Evolutionary conservation across 2,797 vertebrate species (phyloP), one percentile per base, ranked within the genome.

Genomic region (Esox lucius): DNA sequence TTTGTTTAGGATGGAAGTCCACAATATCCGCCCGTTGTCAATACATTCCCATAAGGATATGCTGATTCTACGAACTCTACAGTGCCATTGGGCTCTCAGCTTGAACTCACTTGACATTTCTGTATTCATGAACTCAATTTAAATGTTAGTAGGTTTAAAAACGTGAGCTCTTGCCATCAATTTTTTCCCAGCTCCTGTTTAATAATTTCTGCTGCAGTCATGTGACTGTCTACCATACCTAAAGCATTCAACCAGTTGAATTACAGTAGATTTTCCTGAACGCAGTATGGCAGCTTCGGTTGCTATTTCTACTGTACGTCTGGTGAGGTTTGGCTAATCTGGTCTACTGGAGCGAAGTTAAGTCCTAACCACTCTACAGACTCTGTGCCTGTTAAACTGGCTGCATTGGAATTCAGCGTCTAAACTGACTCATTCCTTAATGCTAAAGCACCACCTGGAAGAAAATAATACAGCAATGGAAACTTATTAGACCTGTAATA

Each of bases 321-420:
- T 19, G 31, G 12, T 19, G 17, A 39, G 35, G 8, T 68, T 68
- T 68, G 33, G 65, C 31, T 35, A n/a, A 19, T 31, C 35, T 39
- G 35, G 65, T 33, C 31, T n/a, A 22, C 5, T 68, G 42, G 46
- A 4, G 22, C 5, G 8, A 75, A 31, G 28, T 65, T 65, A 15
- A 11, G 49, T 26, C 49, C 24, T 48, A n/a, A 19, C 15, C 49
- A 78, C 72, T 64, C 68, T 0, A 0, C 59, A 31, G 65, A 80
- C 59, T 35, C 72, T 68, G n/a, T 61, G 24, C 75, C 77, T 80
- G 69, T 64, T 85, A 68, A 81, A 66, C 59, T 56, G n/a, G 3
- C 1, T 31, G 67, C 77, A 73, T 68, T 80, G 79, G 80, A 81
- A 75, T 81, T 70, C 49, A 24, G 75, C 13, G 5, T 24, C 24